Conservation (phyloP, 2,113 vertebrate genomes). For the Phyllostomus discolor region DNA sequence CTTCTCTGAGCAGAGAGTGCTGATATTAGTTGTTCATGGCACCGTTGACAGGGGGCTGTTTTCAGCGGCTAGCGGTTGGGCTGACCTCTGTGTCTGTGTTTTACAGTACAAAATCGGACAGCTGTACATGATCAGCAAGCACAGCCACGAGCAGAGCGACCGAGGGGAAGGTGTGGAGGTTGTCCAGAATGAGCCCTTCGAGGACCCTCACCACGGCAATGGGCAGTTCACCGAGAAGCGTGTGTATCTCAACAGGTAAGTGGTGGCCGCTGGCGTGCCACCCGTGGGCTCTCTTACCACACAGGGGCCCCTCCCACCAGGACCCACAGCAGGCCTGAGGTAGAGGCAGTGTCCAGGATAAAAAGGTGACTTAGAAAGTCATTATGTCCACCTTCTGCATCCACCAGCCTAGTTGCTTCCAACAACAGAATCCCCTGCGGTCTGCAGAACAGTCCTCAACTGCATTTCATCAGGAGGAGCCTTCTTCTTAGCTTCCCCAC, state of each 20-base stretch:
- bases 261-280: background rate
- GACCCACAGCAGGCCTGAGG: rapidly evolving
- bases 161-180: constrained; percentile 97
- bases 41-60: rapidly evolving
- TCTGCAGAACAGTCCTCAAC: background rate
- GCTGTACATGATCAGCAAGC: constrained; percentile 96
- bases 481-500: background rate
- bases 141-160: constrained; percentile 96
- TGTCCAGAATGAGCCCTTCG: constrained; percentile 93
- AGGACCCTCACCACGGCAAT: constrained; percentile 91
- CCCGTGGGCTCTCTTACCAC: no score
- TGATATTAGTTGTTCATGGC: rapidly evolving
- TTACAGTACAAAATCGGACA: constrained; percentile 90
- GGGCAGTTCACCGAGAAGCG: constrained; percentile 97
- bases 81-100: constrained; percentile 54
- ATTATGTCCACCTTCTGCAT: rapidly evolving
- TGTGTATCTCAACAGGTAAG: constrained; percentile 97
- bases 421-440: background rate
- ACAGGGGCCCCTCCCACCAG: background rate
- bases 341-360: background rate
- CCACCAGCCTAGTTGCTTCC: background rate
- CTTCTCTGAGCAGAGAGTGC: background rate
- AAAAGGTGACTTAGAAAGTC: background rate
- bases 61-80: background rate
- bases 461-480: background rate